Evolutionary conservation across 2,113 vertebrate genomes (phyloP).

Genomic region (Lophura nycthemera): DNA sequence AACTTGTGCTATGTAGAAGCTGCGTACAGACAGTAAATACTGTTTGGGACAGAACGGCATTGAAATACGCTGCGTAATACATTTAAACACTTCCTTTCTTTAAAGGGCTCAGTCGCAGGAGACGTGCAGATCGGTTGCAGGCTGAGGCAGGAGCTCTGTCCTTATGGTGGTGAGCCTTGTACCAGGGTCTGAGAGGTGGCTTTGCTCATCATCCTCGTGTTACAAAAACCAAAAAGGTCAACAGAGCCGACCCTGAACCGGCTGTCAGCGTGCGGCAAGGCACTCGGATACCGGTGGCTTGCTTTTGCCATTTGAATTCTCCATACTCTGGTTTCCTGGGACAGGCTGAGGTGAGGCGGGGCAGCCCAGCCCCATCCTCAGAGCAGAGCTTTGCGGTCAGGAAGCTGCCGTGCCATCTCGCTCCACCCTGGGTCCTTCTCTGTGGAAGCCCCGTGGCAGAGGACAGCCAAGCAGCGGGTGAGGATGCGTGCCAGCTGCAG

Average conservation of each 20-base stretch:
- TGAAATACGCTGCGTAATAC: not conserved
- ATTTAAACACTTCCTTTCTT: not conserved
- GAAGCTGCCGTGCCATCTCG: too few species aligned
- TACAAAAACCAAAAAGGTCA: not conserved
- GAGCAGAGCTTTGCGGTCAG: not conserved
- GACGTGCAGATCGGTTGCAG: not conserved
- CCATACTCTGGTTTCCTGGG: not conserved
- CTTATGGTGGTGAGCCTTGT: not conserved
- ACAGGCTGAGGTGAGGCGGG: too few species aligned
- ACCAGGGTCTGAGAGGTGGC: not conserved
- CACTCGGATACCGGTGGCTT: too few species aligned
- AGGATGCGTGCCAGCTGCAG: too few species aligned
- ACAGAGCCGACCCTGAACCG: not conserved
- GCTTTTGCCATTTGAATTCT: not conserved
- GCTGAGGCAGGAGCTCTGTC: not conserved
- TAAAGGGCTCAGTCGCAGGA: not conserved
- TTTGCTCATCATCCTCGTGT: not conserved
- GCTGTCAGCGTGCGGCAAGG: not conserved
- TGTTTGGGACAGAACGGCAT: not conserved
- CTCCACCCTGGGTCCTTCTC: too few species aligned
- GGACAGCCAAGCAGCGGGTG: too few species aligned
- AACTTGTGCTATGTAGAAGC: not conserved
- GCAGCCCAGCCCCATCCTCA: too few species aligned
- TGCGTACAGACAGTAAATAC: not conserved
- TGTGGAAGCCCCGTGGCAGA: too few species aligned